These are phyloP conservation scores for Drosophila truncata DNA, from an alignment of 1,140 invertebrate genomes.

Conservation along the genomic window DNA sequence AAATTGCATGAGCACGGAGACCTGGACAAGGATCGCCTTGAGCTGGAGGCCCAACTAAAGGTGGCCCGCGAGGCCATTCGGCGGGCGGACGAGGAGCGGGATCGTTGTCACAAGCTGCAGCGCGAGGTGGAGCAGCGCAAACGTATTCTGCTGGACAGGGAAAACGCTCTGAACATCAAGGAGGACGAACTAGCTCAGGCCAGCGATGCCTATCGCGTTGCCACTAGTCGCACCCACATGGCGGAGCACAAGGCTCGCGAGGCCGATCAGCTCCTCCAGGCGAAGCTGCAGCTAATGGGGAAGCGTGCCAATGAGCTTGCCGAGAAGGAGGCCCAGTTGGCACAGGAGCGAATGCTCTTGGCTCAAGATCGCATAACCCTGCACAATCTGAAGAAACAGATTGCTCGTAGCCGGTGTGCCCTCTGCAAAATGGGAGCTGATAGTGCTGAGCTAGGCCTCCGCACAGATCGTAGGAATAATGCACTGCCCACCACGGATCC, in stretches of 20 bases:
- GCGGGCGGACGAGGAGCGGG: constrained; percentile 85
- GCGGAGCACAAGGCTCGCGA: constrained; percentile 77
- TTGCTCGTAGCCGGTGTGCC: constrained; percentile 67
- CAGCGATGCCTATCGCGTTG: constrained; percentile 62
- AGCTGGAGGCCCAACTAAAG: constrained; percentile 86
- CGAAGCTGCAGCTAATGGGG: constrained; percentile 69
- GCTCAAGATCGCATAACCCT: constrained; percentile 75
- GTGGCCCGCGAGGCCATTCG: constrained; percentile 86
- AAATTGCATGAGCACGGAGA: constrained; percentile 75
- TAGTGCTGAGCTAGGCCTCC: constrained; percentile 49
- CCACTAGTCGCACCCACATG: constrained; percentile 71
- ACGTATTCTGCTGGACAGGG: constrained; percentile 80
- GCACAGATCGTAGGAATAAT: constrained; percentile 18
- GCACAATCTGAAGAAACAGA: constrained; percentile 66
- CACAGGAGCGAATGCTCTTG: constrained; percentile 75
- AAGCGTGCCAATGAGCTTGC: constrained; percentile 64
- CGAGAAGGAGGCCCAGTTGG: constrained; percentile 77
- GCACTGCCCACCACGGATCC: background rate
- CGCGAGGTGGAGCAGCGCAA: constrained; percentile 85
- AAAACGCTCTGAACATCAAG: constrained; percentile 79
- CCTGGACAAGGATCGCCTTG: constrained; percentile 80
- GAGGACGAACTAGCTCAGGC: constrained; percentile 81
- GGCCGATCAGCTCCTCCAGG: constrained; percentile 76
- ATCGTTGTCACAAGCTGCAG: constrained; percentile 83
- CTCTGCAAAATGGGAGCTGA: constrained; percentile 77